phyloP scores from a whole-genome alignment of 2,113 vertebrate species.

The Phycodurus eques region DNA sequence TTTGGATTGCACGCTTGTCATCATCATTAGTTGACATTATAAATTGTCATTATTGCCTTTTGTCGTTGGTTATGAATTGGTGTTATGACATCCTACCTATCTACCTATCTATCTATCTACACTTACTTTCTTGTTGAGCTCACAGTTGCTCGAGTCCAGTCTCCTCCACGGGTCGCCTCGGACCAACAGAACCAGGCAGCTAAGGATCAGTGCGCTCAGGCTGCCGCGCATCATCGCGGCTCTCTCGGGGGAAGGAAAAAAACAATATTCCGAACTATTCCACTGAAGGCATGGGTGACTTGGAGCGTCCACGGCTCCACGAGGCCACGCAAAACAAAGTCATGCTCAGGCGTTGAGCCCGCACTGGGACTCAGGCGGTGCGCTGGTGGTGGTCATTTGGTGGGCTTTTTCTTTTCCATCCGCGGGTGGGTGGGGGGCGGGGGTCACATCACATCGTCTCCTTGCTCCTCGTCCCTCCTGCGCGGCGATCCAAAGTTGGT shows the following conservation, averaged over 20 bases:
- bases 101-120: neutral
- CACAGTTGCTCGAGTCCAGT: conserved; percentile 67
- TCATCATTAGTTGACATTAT: too few species aligned
- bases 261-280: neutral
- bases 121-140: conserved; percentile 75
- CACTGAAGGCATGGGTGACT: conserved; percentile 19
- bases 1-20: too few species aligned
- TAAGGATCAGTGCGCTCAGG: conserved; percentile 70
- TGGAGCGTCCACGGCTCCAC: conserved; percentile 43
- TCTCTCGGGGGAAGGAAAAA: conserved; percentile 20
- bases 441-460: conserved; percentile 33
- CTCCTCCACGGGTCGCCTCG: conserved; percentile 69
- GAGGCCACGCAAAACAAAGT: conserved; percentile 32
- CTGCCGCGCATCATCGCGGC: conserved; percentile 74
- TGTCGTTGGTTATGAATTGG: too few species aligned
- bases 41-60: too few species aligned
- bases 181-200: conserved; percentile 70
- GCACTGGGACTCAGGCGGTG: conserved; percentile 46
- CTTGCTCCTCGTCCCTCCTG: neutral
- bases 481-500: neutral
- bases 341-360: conserved; percentile 43
- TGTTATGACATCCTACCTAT: neutral
- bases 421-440: conserved; percentile 16
- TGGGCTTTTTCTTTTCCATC: neutral
- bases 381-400: conserved; percentile 19